Base-by-base conservation (phyloP, 2,797 vertebrate genomes). In the Periparus ater region DNA sequence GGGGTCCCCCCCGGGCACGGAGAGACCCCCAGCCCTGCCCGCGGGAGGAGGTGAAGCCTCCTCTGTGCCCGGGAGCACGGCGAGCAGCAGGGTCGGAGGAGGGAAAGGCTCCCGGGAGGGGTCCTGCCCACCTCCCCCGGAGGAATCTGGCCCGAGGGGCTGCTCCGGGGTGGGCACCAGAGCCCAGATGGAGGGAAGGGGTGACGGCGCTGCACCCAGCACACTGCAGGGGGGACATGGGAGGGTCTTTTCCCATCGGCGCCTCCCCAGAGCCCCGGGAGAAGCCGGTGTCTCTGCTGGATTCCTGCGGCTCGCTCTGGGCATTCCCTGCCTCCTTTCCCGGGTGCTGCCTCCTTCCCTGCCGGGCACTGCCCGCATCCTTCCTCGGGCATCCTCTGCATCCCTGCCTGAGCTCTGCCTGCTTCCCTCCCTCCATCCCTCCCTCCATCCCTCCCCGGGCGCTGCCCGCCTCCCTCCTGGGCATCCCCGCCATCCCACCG, bases 141-240 rank as follows among this genome's bases (percentile, higher is more conserved):
- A 25, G 36, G 51, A 11, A 0, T 26, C 67, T 7, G 75, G 34
- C 58, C 67, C 15, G 23, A 15, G 68, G 76, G 60, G 3, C 30
- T 44, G 48, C 16, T 17, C 5, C 34, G 9, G 73, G 38, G 22
- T 21, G 76, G 71, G 23, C 32, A 6, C 2, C 73, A 18, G 42
- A 44, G 50, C 44, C 7, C 40, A 4, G 88, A 2, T 8, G 75
- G 79, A 85, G 68, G 67, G 65, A 82, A 73, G 58, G 34, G 94
- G 75, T 60, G 90, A 66, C 2, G 29, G 61, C 36, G 73, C 62
- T 60, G 85, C 90, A 67, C 76, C 89, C 91, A 70, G 76, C 73
- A 71, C 80, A 17, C 61, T 58, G 89, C 91, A 85, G 92, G 88
- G 94, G 89, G 78, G 80, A 72, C 91, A 89, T 44, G 92, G 95